A percentile compares a stretch with the other conserved stretches of the same genome.
phyloP scores from a whole-genome alignment of 2,113 vertebrate species.

The Aramus guarauna region DNA sequence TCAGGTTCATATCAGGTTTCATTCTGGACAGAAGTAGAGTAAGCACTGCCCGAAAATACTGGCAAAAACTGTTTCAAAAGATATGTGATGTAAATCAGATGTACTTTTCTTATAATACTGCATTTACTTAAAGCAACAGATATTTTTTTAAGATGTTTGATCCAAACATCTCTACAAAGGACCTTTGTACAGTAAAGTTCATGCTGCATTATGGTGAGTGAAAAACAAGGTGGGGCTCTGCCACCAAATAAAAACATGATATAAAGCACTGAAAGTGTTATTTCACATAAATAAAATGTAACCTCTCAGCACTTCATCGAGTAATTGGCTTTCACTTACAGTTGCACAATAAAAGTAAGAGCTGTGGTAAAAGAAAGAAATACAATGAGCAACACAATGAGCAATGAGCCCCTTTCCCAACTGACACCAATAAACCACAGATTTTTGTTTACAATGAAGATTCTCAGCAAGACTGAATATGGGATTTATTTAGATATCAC shows the following conservation, averaged over 20 bases:
- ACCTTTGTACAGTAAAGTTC: neutral
- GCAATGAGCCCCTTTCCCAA: neutral
- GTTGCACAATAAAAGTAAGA: conserved; percentile 2
- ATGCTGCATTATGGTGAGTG: neutral
- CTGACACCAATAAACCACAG: conserved; percentile 21
- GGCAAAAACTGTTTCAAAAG: neutral
- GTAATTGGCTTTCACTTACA: conserved; percentile 28
- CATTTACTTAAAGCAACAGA: neutral
- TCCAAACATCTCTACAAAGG: neutral
- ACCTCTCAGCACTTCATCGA: neutral
- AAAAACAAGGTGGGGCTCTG: conserved; percentile 15
- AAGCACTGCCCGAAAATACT: neutral
- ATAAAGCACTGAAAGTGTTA: neutral
- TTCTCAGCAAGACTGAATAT: conserved; percentile 11
- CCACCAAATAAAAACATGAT: neutral
- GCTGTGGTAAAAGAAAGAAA: neutral
- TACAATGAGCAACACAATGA: neutral
- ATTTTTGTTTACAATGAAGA: conserved; percentile 14
- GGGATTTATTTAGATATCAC: conserved; percentile 43
- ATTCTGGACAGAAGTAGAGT: neutral
- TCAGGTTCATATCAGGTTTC: neutral
- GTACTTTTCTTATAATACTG: neutral
- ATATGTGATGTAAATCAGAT: neutral
- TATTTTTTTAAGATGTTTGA: neutral
- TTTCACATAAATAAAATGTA: conserved; percentile 1